These are phyloP conservation scores for Pachymerium ferrugineum DNA, from an alignment of 2,888 invertebrate genomes.

Conservation along the genomic window DNA sequence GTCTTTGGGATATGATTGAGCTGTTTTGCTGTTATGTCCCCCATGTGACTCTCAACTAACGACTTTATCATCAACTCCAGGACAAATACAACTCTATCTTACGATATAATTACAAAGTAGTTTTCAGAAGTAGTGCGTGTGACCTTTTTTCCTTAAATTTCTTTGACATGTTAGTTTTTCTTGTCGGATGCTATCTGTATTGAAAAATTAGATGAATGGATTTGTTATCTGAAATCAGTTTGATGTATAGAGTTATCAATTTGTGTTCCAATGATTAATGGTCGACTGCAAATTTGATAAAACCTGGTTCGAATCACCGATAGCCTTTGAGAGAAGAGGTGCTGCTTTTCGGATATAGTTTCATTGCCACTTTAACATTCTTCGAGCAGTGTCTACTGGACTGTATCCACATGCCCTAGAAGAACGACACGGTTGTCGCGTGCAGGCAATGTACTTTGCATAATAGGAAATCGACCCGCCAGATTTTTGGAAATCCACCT, in stretches of 20 bases:
- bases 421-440: slow-evolving; percentile 11
- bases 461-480: slow-evolving; percentile 13
- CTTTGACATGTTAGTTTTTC: neutral
- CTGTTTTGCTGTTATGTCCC: too few species aligned
- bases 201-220: slow-evolving; percentile 1
- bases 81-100: too few species aligned
- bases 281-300: slow-evolving; percentile 6
- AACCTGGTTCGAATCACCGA: slow-evolving; percentile 7
- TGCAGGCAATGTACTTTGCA: slow-evolving; percentile 17
- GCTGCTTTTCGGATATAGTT: slow-evolving; percentile 1
- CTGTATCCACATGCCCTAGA: slow-evolving; percentile 17
- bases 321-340: neutral
- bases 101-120: too few species aligned
- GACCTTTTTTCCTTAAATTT: too few species aligned
- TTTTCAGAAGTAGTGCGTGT: too few species aligned
- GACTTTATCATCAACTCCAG: too few species aligned
- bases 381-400: slow-evolving; percentile 12
- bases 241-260: slow-evolving; percentile 7
- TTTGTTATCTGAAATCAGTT: slow-evolving; percentile 2
- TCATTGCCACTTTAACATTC: slow-evolving; percentile 13
- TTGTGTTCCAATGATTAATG: slow-evolving; percentile 3
- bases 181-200: too few species aligned
- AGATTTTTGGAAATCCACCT: slow-evolving; percentile 13
- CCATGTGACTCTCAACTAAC: too few species aligned
- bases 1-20: too few species aligned